Conservation (phyloP, 1,140 invertebrate species). For the Sitophilus oryzae region DNA sequence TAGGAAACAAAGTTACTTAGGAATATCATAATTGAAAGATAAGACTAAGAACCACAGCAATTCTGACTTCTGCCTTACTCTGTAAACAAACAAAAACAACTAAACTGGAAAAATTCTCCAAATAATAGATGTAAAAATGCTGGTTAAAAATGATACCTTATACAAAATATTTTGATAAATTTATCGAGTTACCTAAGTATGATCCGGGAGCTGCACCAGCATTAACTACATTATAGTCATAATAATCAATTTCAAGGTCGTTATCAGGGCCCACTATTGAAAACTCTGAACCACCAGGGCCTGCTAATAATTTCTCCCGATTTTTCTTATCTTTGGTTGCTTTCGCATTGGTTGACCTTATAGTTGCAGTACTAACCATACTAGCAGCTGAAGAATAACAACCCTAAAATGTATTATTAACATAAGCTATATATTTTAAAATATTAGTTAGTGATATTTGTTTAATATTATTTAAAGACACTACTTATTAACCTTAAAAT, state of each 20-base stretch:
- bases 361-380: constrained; percentile 55
- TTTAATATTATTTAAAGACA: too few relatives aligned
- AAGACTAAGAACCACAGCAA: too few relatives aligned
- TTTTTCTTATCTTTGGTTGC: constrained; percentile 73
- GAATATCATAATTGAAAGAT: too few relatives aligned
- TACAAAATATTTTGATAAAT: too few relatives aligned
- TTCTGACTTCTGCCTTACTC: too few relatives aligned
- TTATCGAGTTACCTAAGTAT: constrained; percentile 32
- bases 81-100: too few relatives aligned
- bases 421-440: neutral
- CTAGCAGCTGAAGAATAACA: constrained; percentile 61
- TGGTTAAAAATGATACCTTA: too few relatives aligned
- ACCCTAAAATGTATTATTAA: constrained; percentile 48
- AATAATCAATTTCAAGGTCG: constrained; percentile 80
- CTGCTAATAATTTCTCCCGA: constrained; percentile 58
- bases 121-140: too few relatives aligned
- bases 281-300: constrained; percentile 64
- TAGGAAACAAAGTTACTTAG: too few relatives aligned
- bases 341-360: constrained; percentile 60
- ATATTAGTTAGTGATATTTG: too few relatives aligned
- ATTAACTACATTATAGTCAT: constrained; percentile 80
- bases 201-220: constrained; percentile 75
- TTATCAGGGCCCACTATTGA: constrained; percentile 65
- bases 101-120: too few relatives aligned
- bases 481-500: too few relatives aligned